Percentiles rank a stretch among this genome's conserved stretches.
phyloP scores from a whole-genome alignment of 2,888 invertebrate genomes.

The Chrysodeixis includens region DNA sequence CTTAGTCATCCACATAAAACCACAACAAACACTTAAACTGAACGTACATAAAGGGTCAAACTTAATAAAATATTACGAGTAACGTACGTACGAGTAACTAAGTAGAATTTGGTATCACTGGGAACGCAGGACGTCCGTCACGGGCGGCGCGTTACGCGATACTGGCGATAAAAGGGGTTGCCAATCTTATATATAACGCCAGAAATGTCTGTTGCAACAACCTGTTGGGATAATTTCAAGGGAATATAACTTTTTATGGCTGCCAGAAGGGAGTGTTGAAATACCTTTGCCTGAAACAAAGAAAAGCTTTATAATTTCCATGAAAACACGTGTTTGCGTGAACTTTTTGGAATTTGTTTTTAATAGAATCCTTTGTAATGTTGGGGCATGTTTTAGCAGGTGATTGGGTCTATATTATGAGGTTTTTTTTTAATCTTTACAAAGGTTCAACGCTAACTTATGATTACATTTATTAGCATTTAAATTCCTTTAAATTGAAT shows the following conservation, averaged over 20 bases:
- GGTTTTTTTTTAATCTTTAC: too few relatives aligned
- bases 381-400: background rate
- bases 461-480: too few relatives aligned
- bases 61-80: conserved; percentile 34
- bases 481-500: too few relatives aligned
- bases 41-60: conserved; percentile 25
- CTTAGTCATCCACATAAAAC: conserved; percentile 38
- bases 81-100: conserved; percentile 36
- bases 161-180: conserved; percentile 58
- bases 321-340: conserved; percentile 25
- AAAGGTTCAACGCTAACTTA: too few relatives aligned
- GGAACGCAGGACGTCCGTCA: conserved; percentile 47
- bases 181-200: conserved; percentile 59
- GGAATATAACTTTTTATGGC: conserved; percentile 27
- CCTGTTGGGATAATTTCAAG: conserved; percentile 52
- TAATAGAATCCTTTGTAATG: background rate
- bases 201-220: conserved; percentile 55
- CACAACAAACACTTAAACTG: conserved; percentile 45
- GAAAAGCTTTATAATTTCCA: conserved; percentile 4
- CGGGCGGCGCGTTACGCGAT: conserved; percentile 46
- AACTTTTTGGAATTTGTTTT: background rate
- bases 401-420: background rate
- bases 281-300: background rate
- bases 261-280: conserved; percentile 9
- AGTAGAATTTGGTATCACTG: conserved; percentile 33